Base-by-base conservation (phyloP, 1,140 invertebrate genomes). In the Cherax destructor region DNA sequence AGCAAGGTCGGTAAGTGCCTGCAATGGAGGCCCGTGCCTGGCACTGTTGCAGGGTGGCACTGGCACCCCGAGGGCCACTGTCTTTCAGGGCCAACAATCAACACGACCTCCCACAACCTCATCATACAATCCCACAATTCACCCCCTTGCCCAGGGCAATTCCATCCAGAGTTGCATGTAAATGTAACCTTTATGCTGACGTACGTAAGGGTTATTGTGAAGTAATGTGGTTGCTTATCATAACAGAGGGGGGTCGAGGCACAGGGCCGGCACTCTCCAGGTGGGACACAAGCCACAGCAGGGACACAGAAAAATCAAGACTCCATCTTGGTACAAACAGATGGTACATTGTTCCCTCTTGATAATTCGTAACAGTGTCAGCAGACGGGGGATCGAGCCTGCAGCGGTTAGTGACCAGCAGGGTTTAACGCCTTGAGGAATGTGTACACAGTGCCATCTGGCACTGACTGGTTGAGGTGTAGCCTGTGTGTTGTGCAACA, bases 111-210 rank as follows among this genome's bases (percentile, higher is more conserved):
- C 78, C 86, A 74, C 86, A 81, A 88, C 81, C 86, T 88, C 86
- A 88, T 88, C 86, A 88, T 88, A 88, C 81, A 88, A 88, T 79
- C 83, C 83, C 86, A 88, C 72, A 83, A 88, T 88, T 88, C 83
- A 79, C 86, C 79, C 61, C 24, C 78, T n/a, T n/a, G n/a, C n/a
- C n/a, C n/a, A n/a, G n/a, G n/a, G 83, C 86, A 88, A 81, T 88
- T 79, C 86, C 79, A 83, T 88, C 86, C 50, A 49, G 59, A 65
- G 61, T 74, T 74, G 86, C 86, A 88, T 88, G 79, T 83, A 88
- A 88, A 81, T 88, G 79, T 88, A 74, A 52, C 86, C 86, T 79
- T 88, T 81, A 81, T 61, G 79, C 61, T 74, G 86, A 83, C 56
- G 59, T 52, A 88, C 21, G 76, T 81, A 88, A 88, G 86, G 86